Evolutionary conservation across 2,113 vertebrate genomes (phyloP), one percentile per base, ranked within the genome.

Genomic region (Thunnus thynnus): DNA sequence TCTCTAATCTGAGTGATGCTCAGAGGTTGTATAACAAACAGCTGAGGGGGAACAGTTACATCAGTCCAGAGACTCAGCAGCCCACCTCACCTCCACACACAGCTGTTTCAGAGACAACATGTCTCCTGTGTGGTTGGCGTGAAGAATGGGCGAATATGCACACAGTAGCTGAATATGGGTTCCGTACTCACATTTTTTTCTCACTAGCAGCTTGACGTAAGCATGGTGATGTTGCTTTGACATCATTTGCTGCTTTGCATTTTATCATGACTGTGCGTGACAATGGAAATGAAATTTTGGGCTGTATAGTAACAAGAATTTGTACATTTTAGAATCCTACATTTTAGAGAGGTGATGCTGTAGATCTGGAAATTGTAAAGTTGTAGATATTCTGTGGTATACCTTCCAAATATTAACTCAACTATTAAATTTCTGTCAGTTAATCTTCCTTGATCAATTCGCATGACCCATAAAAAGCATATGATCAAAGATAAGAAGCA

Each of bases 101-200:
- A 72, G 74, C 81, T 79, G 83, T 62, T 74, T 62, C 46, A 56
- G 46, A 44, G 52, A 54, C 58, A 71, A 32, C 77, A 67, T 22
- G 65, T 75, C 54, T 60, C 76, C 46, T 27, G 46, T 64, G 0
- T 44, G 46, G 13, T 41, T 13, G 71, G 14, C 6, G 6, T 70
- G 64, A 65, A 58, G 20, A 46, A 73, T 63, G 65, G 41, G 51
- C 17, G 2, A 32, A 36, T 36, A 46, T 13, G n/a, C 11, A 25
- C n/a, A 25, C 13, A 46, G 61, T 7, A 16, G 32, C 12, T 3
- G 13, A 65, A 14, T 57, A 54, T 68, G 22, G 25, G 36, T 9
- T 57, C 46, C 66, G 11, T 30, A 1, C 8, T 57, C 30, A 4
- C 3, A 17, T 12, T 63, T 74, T 66, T 64, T 36, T 5, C n/a